phyloP scores from a whole-genome alignment of 2,888 invertebrate genomes.

The Lasioglossum vierecki region DNA sequence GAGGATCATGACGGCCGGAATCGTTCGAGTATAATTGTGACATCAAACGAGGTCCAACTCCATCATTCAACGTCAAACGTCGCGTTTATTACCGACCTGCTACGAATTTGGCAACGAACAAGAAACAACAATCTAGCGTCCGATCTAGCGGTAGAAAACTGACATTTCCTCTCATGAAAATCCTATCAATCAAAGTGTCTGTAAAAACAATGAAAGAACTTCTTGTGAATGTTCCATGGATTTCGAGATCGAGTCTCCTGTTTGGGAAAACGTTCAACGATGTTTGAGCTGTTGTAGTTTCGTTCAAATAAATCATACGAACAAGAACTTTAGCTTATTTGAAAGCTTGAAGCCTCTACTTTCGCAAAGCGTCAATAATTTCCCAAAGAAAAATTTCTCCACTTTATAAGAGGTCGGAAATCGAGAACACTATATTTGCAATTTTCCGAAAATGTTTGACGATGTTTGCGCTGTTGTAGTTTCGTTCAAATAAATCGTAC shows the following conservation, averaged over 20 bases:
- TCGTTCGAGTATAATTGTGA: background rate
- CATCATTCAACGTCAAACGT: background rate
- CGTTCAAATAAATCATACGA: background rate
- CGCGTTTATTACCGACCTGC: background rate
- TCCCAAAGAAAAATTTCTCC: background rate
- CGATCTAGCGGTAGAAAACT: background rate
- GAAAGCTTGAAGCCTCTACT: background rate
- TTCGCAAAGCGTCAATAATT: background rate
- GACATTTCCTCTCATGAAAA: no score
- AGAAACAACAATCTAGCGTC: background rate
- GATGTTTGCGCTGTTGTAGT: background rate
- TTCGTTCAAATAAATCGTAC: background rate
- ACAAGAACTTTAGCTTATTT: background rate
- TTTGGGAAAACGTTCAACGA: background rate
- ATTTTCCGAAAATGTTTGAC: background rate
- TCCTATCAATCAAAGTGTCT: background rate
- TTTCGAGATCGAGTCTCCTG: no score
- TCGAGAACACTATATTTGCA: background rate
- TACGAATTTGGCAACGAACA: background rate
- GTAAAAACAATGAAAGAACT: no score
- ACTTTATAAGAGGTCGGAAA: accelerated
- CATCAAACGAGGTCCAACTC: background rate
- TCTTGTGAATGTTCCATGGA: no score
- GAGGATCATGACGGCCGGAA: background rate
- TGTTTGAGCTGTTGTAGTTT: background rate